Evolutionary conservation across 2,888 invertebrate genomes (phyloP).

Genomic region (Himalopsyche tibetana): DNA sequence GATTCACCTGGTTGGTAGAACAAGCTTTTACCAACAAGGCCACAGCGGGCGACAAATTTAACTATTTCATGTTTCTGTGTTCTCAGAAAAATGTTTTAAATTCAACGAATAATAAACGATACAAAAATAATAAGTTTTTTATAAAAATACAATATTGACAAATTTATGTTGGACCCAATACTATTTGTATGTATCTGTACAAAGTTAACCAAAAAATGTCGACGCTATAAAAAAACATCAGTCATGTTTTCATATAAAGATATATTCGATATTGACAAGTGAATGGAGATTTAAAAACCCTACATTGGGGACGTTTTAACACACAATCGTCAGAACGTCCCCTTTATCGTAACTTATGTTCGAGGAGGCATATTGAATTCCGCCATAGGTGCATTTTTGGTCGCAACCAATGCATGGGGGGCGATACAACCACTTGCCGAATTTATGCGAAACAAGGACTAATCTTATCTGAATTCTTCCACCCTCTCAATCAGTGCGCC

Average conservation of each 20-base stretch:
- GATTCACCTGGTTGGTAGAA: too few relatives aligned
- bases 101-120: too few relatives aligned
- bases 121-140: too few relatives aligned
- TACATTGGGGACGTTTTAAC: not conserved
- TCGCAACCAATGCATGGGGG: constrained; percentile 43
- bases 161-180: too few relatives aligned
- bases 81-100: too few relatives aligned
- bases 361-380: constrained; percentile 62
- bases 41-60: too few relatives aligned
- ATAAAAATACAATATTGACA: too few relatives aligned
- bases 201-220: not conserved
- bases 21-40: too few relatives aligned
- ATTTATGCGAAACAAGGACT: constrained; percentile 64
- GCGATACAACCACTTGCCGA: constrained; percentile 56
- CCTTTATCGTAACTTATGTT: constrained; percentile 50
- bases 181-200: too few relatives aligned
- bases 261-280: constrained; percentile 11
- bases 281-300: constrained; percentile 15
- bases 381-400: constrained; percentile 39
- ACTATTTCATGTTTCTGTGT: too few relatives aligned
- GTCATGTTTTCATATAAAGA: not conserved
- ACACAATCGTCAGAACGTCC: constrained; percentile 33
- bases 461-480: constrained; percentile 65
- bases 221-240: not conserved
- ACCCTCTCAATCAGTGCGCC: constrained; percentile 64